Evolutionary conservation across 2,888 invertebrate genomes (phyloP).

Genomic region (Drosophila nr. perissopoda): DNA sequence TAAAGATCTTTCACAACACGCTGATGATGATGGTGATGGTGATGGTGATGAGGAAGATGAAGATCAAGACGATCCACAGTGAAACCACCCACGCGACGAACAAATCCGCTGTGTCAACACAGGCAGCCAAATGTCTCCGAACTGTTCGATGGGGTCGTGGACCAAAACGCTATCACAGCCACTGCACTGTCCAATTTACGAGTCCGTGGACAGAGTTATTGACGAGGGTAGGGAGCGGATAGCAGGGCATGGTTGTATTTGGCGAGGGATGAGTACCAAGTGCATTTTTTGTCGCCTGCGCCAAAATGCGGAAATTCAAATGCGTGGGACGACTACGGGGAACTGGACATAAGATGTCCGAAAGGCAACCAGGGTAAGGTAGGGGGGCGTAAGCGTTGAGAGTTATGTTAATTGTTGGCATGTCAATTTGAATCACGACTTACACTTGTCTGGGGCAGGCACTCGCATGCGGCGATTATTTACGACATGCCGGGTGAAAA

Average conservation of each 20-base stretch:
- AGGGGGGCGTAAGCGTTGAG: constrained; percentile 31
- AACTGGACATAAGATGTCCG: constrained; percentile 13
- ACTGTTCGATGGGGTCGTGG: constrained; percentile 53
- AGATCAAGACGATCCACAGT: constrained; percentile 34
- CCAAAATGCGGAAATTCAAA: constrained; percentile 73
- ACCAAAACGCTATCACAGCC: constrained; percentile 34
- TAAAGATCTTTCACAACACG: constrained; percentile 69
- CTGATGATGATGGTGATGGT: constrained; percentile 5
- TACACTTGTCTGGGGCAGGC: constrained; percentile 77
- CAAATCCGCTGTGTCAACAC: constrained; percentile 53
- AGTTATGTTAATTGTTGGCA: constrained; percentile 81
- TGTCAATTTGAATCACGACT: constrained; percentile 83
- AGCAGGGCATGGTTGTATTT: background rate
- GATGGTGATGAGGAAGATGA: constrained; percentile 2
- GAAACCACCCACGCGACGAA: constrained; percentile 46
- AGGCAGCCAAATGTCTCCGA: constrained; percentile 50
- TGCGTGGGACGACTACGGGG: constrained; percentile 57
- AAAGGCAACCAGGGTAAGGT: too few relatives aligned
- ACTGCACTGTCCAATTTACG: constrained; percentile 65
- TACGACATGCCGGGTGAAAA: constrained; percentile 81
- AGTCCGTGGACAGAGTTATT: constrained; percentile 65
- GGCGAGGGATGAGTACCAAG: constrained; percentile 26
- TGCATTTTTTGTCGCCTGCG: constrained; percentile 46
- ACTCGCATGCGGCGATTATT: constrained; percentile 69
- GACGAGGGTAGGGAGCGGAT: constrained; percentile 28